These are phyloP conservation scores for Agrochola lota DNA, from an alignment of 2,888 invertebrate species.

Conservation along the genomic window DNA sequence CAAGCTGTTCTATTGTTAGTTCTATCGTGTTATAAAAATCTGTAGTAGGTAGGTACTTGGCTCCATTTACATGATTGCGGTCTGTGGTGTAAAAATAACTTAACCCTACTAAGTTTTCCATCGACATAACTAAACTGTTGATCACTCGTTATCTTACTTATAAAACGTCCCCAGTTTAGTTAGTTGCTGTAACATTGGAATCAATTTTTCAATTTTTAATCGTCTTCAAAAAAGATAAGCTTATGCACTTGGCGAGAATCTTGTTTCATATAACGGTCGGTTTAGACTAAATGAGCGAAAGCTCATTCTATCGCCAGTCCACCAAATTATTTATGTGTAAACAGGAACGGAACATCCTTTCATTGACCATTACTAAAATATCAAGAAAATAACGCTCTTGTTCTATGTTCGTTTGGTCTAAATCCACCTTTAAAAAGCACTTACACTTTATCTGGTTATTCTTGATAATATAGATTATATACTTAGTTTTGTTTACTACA, in stretches of 20 bases:
- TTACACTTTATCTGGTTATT: neutral
- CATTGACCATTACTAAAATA: neutral
- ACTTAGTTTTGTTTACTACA: neutral
- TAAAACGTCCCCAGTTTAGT: neutral
- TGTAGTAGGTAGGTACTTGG: slow-evolving; percentile 9
- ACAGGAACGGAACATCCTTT: neutral
- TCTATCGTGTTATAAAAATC: slow-evolving; percentile 44
- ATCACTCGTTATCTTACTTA: neutral
- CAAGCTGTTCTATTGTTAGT: slow-evolving; percentile 52
- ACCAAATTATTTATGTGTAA: neutral
- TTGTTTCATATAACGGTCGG: neutral
- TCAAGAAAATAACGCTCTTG: neutral
- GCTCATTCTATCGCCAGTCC: no score
- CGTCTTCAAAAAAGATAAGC: no score
- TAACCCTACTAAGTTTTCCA: neutral
- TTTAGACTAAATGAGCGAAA: neutral
- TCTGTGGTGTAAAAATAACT: slow-evolving; percentile 20
- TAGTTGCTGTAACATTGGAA: neutral
- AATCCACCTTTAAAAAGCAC: neutral
- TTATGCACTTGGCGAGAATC: no score
- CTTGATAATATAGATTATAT: neutral
- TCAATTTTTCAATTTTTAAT: neutral
- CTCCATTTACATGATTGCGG: slow-evolving; percentile 21
- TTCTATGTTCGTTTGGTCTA: neutral
- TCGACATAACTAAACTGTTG: neutral